Base-by-base conservation (phyloP, 2,888 invertebrate species). In the Drosophila tanythrix region DNA sequence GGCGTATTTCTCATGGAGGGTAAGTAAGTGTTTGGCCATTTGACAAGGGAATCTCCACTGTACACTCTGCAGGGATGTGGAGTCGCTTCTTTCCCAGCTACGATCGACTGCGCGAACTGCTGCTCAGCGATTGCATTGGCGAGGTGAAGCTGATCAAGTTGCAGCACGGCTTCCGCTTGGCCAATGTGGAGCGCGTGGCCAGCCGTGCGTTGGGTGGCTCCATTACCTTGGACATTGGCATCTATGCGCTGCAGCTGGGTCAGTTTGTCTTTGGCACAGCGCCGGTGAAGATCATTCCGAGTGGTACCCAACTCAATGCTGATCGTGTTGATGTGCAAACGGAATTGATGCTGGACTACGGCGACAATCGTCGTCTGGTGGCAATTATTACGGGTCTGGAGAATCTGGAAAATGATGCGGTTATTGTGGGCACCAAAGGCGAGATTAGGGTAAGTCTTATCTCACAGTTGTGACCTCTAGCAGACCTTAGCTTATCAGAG, bases 1-100 rank as follows among this genome's bases (percentile, higher is more conserved):
- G 96, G 96, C 1, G 91, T 96, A 0, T 97, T 98, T 87, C 91
- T 97, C 0, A 97, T 97, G 97, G 98, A 97, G 94, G 98, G 83
- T 83, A 33, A 71, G 63, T 33, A 8, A n/a, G 15, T 48, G 13
- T n/a, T 15, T 46, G 8, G 15, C 1, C 46, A 15, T 46, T 46
- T 46, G 25, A 25, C 25, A 15, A 25, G 46, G 46, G 10, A 25
- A 46, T 25, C 25, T 27, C 1, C n/a, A 18, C 10, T 25, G 46
- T 46, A 36, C 29, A 15, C 18, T 21, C 29, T 43, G 11, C 21
- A 83, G 83, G 96, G 0, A 94, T 97, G 43, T 98, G 98, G 98
- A 96, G 97, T 1, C 94, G 98, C 53, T 97, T 94, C 83, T 96
- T 97, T 76, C 98, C 98, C 0, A 94, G 95, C 0, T 98, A 98